Evolutionary conservation across 2,888 invertebrate species (phyloP).

Genomic region (Isoperla grammatica): DNA sequence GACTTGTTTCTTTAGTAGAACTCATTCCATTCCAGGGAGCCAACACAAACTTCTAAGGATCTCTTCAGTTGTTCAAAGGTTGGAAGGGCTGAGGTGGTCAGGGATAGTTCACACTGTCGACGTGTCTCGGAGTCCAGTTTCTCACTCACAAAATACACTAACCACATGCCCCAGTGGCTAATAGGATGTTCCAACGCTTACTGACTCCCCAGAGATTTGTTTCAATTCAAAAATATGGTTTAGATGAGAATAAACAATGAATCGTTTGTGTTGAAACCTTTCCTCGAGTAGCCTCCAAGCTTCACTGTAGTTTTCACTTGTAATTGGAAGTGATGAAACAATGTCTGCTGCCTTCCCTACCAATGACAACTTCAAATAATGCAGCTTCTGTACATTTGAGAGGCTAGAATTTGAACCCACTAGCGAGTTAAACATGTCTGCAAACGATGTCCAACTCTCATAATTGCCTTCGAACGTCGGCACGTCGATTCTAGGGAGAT

Average conservation of each 20-base stretch:
- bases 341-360: conserved; percentile 7
- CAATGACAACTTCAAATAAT: conserved; percentile 20
- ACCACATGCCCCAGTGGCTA: too few relatives aligned
- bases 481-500: conserved; percentile 21
- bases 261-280: conserved; percentile 11
- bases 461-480: conserved; percentile 21
- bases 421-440: conserved; percentile 16
- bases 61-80: too few relatives aligned
- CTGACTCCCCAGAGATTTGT: too few relatives aligned
- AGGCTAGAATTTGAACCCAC: conserved; percentile 10
- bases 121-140: too few relatives aligned
- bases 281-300: conserved; percentile 10
- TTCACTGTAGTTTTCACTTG: conserved; percentile 17
- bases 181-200: too few relatives aligned
- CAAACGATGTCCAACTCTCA: conserved; percentile 22
- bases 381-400: conserved; percentile 20
- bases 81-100: too few relatives aligned
- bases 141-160: too few relatives aligned
- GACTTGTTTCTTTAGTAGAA: too few relatives aligned
- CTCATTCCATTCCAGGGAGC: too few relatives aligned
- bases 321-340: conserved; percentile 5
- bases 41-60: too few relatives aligned
- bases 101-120: too few relatives aligned
- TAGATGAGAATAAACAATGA: conserved; percentile 13
- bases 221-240: not conserved